Percentiles rank a stretch among this genome's conserved stretches.
These are phyloP conservation scores for Thereva nobilitata DNA, from an alignment of 2,888 invertebrate species.

Conservation along the genomic window DNA sequence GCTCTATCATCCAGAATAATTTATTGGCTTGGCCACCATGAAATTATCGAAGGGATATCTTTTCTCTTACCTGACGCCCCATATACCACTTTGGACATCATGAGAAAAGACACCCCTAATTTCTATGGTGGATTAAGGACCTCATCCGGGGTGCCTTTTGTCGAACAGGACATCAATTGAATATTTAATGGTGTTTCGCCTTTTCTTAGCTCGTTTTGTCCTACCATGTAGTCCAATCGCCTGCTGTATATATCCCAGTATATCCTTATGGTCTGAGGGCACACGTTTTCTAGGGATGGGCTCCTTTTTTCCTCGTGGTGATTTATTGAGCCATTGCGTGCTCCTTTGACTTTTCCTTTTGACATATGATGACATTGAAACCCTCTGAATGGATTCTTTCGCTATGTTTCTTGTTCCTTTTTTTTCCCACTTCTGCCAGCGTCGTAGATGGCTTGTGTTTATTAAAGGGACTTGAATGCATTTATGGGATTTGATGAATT, in stretches of 20 bases:
- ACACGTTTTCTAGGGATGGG: constrained; percentile 26
- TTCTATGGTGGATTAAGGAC: constrained; percentile 29
- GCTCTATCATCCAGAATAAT: constrained; percentile 21
- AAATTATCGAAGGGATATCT: constrained; percentile 24
- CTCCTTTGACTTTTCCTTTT: constrained; percentile 32
- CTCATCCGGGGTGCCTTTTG: constrained; percentile 27
- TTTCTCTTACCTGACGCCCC: constrained; percentile 20
- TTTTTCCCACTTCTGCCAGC: constrained; percentile 29
- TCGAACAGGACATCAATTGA: constrained; percentile 35
- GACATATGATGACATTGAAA: constrained; percentile 36
- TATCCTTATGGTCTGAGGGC: constrained; percentile 9
- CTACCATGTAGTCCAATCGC: no score
- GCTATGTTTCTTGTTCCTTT: constrained; percentile 11
- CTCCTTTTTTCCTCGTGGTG: constrained; percentile 17
- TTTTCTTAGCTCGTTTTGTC: background rate
- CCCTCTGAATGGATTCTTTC: constrained; percentile 20
- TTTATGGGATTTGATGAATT: constrained; percentile 16
- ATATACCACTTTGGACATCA: constrained; percentile 1
- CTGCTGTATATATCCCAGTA: no score
- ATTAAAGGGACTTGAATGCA: constrained; percentile 9
- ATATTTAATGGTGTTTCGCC: constrained; percentile 31
- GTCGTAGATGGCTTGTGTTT: constrained; percentile 5
- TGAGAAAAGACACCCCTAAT: constrained; percentile 32
- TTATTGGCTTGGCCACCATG: constrained; percentile 33
- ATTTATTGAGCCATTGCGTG: constrained; percentile 37